Evolutionary conservation across 2,888 invertebrate species (phyloP), one percentile per base, ranked within the genome.

Genomic region (Agrotis exclamationis): DNA sequence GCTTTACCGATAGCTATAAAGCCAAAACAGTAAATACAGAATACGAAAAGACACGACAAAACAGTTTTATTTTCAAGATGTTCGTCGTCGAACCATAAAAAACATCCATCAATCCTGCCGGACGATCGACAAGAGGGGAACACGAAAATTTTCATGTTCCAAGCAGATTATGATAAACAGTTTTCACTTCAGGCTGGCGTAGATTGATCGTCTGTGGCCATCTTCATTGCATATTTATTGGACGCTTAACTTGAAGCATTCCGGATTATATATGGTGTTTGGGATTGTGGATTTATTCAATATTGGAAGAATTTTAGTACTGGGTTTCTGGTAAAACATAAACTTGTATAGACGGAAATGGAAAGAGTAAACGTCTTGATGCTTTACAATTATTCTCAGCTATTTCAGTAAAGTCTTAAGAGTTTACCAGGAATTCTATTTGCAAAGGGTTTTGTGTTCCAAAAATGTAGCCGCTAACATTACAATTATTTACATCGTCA

Each of bases 141-240:
- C 85, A 88, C 77, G 85, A 75, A 84, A 83, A 87, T 85, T 81
- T 86, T 84, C 86, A 84, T 85, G 86, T 84, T 86, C 85, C 81
- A 83, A 86, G 86, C 81, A 86, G 88, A 90, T 91, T 93, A 92
- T 93, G 92, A 91, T 93, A 93, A 93, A 92, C 89, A 90, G 91
- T 90, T 90, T 90, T 89, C 90, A 90, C 87, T 90, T 84, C 79
- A 81, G 78, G 82, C 79, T 87, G 92, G 90, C 91, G 88, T 88
- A 79, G 92, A 93, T 91, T 92, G 91, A 93, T 93, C 89, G 91
- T 83, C 85, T 73, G 80, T 78, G 83, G 85, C 84, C 83, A 81
- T 87, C 82, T 88, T 91, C 92, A 90, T 92, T 90, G 93, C 91
- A 92, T 94, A 93, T 94, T 93, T 93, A 93, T 93, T 91, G 92